A percentile compares a stretch with the other conserved stretches of the same genome.
Conservation (phyloP, 2,888 invertebrate species). For the Drosophila putrida region DNA sequence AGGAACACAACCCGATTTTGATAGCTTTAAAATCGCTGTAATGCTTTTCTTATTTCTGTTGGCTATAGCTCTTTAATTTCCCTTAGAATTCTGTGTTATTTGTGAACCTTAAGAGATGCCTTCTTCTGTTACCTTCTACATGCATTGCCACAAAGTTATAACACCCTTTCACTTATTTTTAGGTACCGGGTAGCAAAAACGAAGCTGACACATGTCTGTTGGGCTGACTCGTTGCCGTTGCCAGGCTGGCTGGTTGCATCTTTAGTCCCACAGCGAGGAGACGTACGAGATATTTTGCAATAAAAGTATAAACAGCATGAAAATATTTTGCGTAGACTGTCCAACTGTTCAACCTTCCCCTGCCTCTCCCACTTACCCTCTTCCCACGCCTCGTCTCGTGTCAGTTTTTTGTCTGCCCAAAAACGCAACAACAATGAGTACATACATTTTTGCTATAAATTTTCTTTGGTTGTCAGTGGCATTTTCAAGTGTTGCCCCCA, state of each 20-base stretch:
- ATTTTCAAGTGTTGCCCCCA: conserved; percentile 69
- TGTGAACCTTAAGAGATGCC: too few species aligned
- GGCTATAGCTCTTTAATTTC: too few species aligned
- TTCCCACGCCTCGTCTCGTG: neutral
- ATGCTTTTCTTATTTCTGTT: too few species aligned
- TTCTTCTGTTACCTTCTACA: too few species aligned
- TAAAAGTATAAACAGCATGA: conserved; percentile 78
- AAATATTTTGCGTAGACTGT: conserved; percentile 75
- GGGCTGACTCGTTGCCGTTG: conserved; percentile 37
- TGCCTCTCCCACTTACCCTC: neutral
- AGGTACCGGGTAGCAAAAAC: neutral
- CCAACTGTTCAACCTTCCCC: conserved; percentile 24
- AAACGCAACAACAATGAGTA: conserved; percentile 56
- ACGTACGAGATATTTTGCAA: conserved; percentile 72
- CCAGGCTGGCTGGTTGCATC: conserved; percentile 40
- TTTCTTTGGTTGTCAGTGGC: conserved; percentile 80
- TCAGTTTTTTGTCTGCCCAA: conserved; percentile 22
- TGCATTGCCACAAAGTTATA: neutral
- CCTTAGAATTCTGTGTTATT: too few species aligned
- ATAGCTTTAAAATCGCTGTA: too few species aligned
- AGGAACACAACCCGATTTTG: too few species aligned
- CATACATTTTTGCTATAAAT: conserved; percentile 79
- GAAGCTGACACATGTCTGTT: conserved; percentile 75
- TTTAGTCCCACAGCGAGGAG: conserved; percentile 28
- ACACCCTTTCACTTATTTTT: neutral